Evolutionary conservation across 2,113 vertebrate genomes (phyloP).

Genomic region (Trogon surrucura): DNA sequence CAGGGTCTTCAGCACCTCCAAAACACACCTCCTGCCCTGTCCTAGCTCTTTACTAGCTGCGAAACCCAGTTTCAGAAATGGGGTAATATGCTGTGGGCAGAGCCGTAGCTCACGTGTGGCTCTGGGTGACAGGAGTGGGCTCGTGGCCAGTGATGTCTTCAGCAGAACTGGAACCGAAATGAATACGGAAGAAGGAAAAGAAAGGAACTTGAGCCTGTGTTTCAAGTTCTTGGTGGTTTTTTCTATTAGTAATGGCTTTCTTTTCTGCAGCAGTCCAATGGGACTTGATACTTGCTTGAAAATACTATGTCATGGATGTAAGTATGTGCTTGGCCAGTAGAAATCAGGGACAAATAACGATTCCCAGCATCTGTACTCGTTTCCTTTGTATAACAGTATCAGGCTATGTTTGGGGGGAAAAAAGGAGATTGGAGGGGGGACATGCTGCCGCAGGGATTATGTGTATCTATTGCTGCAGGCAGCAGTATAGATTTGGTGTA

Average conservation of each 20-base stretch:
- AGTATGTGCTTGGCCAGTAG: neutral
- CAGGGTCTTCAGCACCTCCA: rapidly evolving
- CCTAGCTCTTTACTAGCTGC: neutral
- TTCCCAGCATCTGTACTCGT: neutral
- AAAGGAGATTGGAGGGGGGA: too few relatives aligned
- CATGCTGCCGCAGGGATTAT: neutral
- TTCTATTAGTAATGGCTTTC: neutral
- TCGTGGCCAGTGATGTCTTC: neutral
- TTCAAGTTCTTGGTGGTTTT: neutral
- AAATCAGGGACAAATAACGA: neutral
- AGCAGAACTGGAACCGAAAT: constrained; percentile 28
- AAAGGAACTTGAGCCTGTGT: neutral
- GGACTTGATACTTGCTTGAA: neutral
- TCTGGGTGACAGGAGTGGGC: neutral
- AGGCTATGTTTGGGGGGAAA: neutral
- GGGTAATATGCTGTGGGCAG: neutral
- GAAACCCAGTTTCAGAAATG: neutral
- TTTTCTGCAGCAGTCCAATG: neutral
- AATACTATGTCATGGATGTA: neutral
- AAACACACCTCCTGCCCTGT: neutral
- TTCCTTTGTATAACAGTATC: neutral
- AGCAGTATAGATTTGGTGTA: neutral
- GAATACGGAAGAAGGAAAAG: neutral
- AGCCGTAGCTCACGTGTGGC: neutral
- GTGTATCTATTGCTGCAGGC: neutral